These are phyloP conservation scores for Tragulus kanchil DNA, from an alignment of 2,113 vertebrate species.

Conservation along the genomic window DNA sequence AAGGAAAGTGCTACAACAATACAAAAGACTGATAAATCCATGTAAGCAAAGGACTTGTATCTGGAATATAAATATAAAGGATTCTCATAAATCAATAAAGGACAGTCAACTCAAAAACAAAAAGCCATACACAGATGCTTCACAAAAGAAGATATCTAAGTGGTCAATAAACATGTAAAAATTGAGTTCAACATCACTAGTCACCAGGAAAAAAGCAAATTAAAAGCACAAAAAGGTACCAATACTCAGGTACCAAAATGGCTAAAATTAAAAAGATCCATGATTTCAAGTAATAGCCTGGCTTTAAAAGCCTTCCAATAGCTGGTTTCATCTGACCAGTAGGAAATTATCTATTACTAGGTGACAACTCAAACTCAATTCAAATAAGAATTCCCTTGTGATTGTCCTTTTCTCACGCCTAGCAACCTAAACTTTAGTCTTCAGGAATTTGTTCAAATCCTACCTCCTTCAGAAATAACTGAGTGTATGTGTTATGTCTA, in stretches of 20 bases:
- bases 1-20: neutral
- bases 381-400: neutral
- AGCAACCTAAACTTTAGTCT: slow-evolving; percentile 29
- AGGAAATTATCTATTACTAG: neutral
- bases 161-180: neutral
- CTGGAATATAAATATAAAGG: neutral
- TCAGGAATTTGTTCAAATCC: slow-evolving; percentile 31
- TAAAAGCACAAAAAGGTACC: neutral
- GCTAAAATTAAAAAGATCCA: neutral
- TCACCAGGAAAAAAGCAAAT: neutral
- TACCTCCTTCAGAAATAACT: neutral
- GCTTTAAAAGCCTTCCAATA: neutral
- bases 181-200: neutral
- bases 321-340: neutral
- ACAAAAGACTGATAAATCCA: slow-evolving; percentile 1
- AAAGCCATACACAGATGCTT: neutral
- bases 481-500: neutral
- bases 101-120: neutral
- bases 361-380: neutral
- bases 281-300: neutral
- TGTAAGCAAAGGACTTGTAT: neutral
- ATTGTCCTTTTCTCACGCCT: neutral
- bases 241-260: neutral
- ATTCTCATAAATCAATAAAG: neutral
- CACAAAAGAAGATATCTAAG: neutral